Evolutionary conservation across 2,797 vertebrate genomes (phyloP).

Genomic region (Ptychobarbus kaznakovi): DNA sequence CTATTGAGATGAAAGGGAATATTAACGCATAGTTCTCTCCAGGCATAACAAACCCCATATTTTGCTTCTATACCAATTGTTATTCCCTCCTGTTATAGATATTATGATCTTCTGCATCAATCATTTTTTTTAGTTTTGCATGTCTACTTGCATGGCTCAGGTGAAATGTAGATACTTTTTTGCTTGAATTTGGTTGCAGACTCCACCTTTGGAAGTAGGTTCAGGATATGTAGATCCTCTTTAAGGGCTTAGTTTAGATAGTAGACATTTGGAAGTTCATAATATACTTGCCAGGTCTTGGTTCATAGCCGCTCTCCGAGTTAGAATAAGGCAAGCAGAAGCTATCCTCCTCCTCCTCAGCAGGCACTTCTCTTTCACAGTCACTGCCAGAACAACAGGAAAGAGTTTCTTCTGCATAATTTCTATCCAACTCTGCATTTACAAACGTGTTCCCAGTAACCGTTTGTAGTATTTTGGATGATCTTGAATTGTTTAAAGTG

Average conservation of each 20-base stretch:
- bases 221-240: background rate
- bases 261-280: background rate
- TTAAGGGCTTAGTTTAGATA: background rate
- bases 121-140: background rate
- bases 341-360: background rate
- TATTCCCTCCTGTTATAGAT: background rate
- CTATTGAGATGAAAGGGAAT: background rate
- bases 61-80: background rate
- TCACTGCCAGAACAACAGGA: background rate
- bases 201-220: background rate
- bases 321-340: background rate
- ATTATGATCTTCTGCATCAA: background rate
- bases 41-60: background rate
- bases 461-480: background rate
- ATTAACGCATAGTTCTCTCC: background rate
- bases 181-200: constrained; percentile 9
- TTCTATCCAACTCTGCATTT: background rate
- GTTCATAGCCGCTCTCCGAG: constrained; percentile 33
- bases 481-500: background rate
- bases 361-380: background rate
- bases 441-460: background rate
- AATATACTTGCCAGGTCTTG: constrained; percentile 20
- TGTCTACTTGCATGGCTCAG: background rate
- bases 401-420: background rate
- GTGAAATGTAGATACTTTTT: background rate